Conservation (phyloP, 1,140 invertebrate species). For the Oreohelix idahoensis region DNA sequence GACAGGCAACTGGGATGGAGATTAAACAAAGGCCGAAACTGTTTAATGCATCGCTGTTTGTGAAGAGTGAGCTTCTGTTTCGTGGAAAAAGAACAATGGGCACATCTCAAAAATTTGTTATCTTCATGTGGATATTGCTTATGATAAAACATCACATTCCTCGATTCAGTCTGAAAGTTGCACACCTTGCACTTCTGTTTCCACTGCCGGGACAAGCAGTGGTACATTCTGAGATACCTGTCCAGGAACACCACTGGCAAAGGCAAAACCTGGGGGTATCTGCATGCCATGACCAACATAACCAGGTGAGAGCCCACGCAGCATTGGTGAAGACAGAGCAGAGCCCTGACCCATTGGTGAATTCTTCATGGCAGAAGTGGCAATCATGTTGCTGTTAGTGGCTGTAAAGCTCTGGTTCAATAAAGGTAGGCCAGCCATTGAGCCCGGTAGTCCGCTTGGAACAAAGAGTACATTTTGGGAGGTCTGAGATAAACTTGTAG, state of each 20-base stretch:
- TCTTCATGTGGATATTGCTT: conserved; percentile 92
- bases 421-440: background rate
- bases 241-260: background rate
- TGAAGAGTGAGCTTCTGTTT: conserved; percentile 91
- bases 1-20: conserved; percentile 78
- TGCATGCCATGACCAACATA: background rate
- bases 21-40: conserved; percentile 89
- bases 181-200: conserved; percentile 90
- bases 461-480: conserved; percentile 22
- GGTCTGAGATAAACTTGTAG: conserved; percentile 48
- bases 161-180: conserved; percentile 93
- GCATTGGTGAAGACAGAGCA: background rate
- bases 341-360: background rate
- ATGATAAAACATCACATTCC: conserved; percentile 88
- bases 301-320: background rate
- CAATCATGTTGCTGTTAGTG: background rate
- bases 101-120: conserved; percentile 81
- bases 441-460: background rate
- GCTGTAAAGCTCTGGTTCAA: too few relatives aligned
- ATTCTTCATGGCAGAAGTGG: background rate
- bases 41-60: conserved; percentile 89
- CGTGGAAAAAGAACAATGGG: conserved; percentile 89
- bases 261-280: background rate
- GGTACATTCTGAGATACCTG: background rate
- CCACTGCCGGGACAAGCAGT: conserved; percentile 27